These are phyloP conservation scores for Aleadryas rufinucha DNA, from an alignment of 2,113 vertebrate genomes.

Conservation along the genomic window DNA sequence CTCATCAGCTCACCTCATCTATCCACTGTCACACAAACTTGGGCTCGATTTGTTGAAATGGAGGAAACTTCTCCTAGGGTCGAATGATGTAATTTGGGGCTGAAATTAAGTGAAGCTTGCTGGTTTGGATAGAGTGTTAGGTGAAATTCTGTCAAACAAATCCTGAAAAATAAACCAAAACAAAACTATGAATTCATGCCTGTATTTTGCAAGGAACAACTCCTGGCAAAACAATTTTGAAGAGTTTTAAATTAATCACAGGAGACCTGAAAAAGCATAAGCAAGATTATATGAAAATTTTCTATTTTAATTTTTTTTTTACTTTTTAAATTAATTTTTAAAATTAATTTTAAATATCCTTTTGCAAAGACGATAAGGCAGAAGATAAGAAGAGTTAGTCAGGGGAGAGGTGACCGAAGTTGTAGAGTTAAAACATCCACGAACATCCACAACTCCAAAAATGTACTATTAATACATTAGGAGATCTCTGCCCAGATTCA, in stretches of 20 bases:
- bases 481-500: not conserved
- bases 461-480: not conserved
- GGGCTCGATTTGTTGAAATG: slow-evolving; percentile 22
- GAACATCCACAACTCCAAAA: not conserved
- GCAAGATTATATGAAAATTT: not conserved
- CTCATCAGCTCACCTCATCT: slow-evolving; percentile 56
- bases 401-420: not conserved
- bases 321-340: not conserved
- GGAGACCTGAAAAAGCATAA: not conserved
- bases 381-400: not conserved
- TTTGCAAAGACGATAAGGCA: not conserved
- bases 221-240: not conserved
- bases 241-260: not conserved
- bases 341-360: not conserved
- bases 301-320: fast-evolving
- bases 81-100: slow-evolving; percentile 1
- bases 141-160: slow-evolving; percentile 41
- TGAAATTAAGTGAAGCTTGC: slow-evolving; percentile 37
- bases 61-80: slow-evolving; percentile 30
- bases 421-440: not conserved
- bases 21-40: slow-evolving; percentile 54
- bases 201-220: not conserved
- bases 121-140: not conserved
- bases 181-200: not conserved
- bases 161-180: not conserved